These are phyloP conservation scores for Adela reaumurella DNA, from an alignment of 2,888 invertebrate species.

Conservation along the genomic window DNA sequence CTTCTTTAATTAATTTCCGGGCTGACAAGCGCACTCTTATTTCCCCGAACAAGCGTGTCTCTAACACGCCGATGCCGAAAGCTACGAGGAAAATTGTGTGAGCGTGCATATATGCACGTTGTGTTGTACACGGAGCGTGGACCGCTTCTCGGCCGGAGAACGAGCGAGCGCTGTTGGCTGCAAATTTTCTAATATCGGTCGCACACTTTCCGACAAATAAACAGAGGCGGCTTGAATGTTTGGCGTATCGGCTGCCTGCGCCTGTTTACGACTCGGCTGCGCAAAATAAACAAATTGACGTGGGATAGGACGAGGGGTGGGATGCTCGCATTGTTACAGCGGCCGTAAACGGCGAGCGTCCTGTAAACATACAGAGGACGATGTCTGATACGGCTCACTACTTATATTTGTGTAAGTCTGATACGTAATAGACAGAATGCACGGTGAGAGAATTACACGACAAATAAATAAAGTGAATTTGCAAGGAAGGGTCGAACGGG, in stretches of 20 bases:
- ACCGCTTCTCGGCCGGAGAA: background rate
- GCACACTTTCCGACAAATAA: constrained; percentile 31
- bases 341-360: background rate
- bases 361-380: background rate
- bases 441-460: no score
- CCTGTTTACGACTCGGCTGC: constrained; percentile 46
- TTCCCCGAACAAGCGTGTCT: no score
- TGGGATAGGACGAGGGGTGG: background rate
- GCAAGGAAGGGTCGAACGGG: no score
- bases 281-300: constrained; percentile 45
- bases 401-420: no score
- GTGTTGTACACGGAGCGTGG: background rate
- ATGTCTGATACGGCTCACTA: no score
- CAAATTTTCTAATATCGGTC: background rate
- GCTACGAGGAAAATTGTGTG: no score
- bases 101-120: no score
- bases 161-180: background rate
- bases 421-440: no score
- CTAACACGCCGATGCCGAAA: no score
- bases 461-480: no score
- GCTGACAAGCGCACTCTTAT: no score
- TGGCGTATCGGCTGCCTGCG: constrained; percentile 39
- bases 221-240: constrained; percentile 38
- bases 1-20: no score
- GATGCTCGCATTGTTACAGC: background rate